Conservation (phyloP, 2,888 invertebrate genomes). For the Lepidocyrtinus sp. region DNA sequence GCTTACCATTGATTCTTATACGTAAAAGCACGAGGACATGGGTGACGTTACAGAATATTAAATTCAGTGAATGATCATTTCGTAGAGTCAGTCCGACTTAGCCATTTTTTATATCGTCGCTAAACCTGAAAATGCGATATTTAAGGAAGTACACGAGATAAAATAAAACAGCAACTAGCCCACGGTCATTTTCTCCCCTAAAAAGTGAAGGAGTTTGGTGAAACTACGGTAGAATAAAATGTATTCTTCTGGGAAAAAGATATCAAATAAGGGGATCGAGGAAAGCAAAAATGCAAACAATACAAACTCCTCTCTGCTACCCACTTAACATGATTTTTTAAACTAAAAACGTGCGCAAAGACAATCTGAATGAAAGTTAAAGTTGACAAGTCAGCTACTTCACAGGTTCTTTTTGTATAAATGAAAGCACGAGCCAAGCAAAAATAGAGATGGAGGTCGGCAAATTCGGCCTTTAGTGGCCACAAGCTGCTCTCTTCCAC, state of each 20-base stretch:
- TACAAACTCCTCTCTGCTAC: neutral
- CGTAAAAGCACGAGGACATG: no score
- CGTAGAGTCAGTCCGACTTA: no score
- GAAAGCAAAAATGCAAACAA: neutral
- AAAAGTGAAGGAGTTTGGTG: no score
- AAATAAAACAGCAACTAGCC: conserved; percentile 4
- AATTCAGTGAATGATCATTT: no score
- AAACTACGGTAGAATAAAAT: neutral
- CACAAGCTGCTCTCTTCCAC: neutral
- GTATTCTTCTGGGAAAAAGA: neutral
- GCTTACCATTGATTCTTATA: no score
- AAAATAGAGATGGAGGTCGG: neutral
- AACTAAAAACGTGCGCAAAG: neutral
- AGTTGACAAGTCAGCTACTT: conserved; percentile 21
- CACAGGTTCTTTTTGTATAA: neutral
- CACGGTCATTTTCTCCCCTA: neutral
- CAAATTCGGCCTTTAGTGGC: neutral
- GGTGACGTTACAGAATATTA: no score
- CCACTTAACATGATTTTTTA: neutral
- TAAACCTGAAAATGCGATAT: no score
- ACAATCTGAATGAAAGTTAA: neutral
- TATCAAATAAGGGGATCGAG: neutral
- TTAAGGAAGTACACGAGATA: no score
- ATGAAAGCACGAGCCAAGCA: neutral
- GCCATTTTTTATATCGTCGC: no score